These are phyloP conservation scores for Coleophora deauratella DNA, from an alignment of 2,888 invertebrate genomes.

Conservation along the genomic window DNA sequence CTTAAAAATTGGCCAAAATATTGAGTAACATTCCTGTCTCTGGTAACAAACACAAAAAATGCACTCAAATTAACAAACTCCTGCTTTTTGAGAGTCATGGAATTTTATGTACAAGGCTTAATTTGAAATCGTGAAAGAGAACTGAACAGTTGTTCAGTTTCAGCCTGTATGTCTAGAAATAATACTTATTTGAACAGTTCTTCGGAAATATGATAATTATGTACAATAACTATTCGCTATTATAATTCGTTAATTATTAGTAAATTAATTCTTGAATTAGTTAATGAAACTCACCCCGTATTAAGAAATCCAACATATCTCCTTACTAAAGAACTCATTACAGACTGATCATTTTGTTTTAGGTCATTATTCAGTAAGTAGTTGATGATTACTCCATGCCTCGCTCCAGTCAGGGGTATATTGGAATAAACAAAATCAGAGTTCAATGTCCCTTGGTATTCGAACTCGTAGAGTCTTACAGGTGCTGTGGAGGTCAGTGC, in stretches of 20 bases:
- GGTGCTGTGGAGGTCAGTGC: slow-evolving; percentile 32
- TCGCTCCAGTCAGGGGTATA: slow-evolving; percentile 43
- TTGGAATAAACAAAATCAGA: slow-evolving; percentile 42
- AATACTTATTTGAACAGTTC: too few relatives aligned
- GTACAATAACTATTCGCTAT: too few relatives aligned
- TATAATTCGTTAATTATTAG: neutral
- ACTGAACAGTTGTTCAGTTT: too few relatives aligned
- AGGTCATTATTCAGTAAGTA: slow-evolving; percentile 48
- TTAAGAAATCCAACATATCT: slow-evolving; percentile 40
- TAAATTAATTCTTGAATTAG: neutral
- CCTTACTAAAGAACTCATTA: slow-evolving; percentile 29
- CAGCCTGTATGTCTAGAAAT: too few relatives aligned
- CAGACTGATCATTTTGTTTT: slow-evolving; percentile 22
- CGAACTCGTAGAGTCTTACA: slow-evolving; percentile 48
- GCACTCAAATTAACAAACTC: too few relatives aligned
- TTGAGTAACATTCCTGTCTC: too few relatives aligned
- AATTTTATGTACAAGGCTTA: too few relatives aligned
- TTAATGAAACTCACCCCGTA: slow-evolving; percentile 39
- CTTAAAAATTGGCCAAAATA: too few relatives aligned
- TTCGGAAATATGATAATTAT: too few relatives aligned
- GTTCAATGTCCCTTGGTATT: slow-evolving; percentile 41
- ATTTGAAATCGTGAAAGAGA: too few relatives aligned
- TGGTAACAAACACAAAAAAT: too few relatives aligned
- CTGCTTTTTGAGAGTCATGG: too few relatives aligned
- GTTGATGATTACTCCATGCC: slow-evolving; percentile 49